Evolutionary conservation across 1,140 invertebrate species (phyloP), one percentile per base, ranked within the genome.

Genomic region (Temnothorax curvispinosus): DNA sequence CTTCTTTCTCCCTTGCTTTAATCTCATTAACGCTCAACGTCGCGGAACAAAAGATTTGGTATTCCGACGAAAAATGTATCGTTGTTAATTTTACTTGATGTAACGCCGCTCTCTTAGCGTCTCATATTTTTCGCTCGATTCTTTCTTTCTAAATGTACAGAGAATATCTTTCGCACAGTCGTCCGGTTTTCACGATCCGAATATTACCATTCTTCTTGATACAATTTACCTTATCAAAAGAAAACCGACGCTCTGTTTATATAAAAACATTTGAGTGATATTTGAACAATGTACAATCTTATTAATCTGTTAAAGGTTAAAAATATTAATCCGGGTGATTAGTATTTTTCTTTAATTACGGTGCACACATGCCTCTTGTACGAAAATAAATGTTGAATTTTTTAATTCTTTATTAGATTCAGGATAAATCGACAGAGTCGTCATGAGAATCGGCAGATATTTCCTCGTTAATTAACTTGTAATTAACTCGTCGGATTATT

Each of bases 401-500:
- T 27, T 81, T 71, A 44, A 81, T 56, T 27, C n/a, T 8, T 47
- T 11, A 18, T 65, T 50, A 64, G 8, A 60, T 76, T 4, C 21
- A 18, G 64, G 11, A 32, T n/a, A 44, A 81, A 44, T 58, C 18
- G 38, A n/a, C 3, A 6, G 6, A 0, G 13, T 41, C n/a, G 4
- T 80, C 35, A 9, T 5, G 65, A 54, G n/a, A 69, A 69, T 69
- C 11, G 41, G 47, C 1, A 6, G 6, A 58, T 21, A 69, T 18
- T 6, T 69, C 3, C 13, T 47, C 15, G 50, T 54, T 56, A 71
- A 71, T 60, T 50, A 58, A 21, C 67, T 82, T 18, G 27, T 58
- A 82, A 82, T 72, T 72, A 58, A 82, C 38, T 47, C 27, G 11
- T 7, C 1, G 52, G 54, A 82, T 58, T 60, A 74, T 58, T 72